Evolutionary conservation across 2,113 vertebrate species (phyloP), one percentile per base, ranked within the genome.

Genomic region (Gymnarchus niloticus): DNA sequence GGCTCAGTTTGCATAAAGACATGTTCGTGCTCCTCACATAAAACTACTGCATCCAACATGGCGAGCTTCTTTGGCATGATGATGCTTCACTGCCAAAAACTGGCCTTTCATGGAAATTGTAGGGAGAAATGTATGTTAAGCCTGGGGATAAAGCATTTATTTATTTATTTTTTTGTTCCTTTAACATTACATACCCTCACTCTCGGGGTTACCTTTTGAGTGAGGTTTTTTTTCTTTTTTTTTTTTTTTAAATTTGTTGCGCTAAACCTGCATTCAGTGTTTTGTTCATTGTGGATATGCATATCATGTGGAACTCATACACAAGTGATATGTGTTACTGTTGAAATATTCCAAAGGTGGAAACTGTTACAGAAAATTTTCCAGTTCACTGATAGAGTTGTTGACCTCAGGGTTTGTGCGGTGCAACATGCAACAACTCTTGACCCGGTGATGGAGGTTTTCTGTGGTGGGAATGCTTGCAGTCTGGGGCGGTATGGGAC

Each of bases 41-140:
- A 52, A 44, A 65, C 83, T 2, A 21, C 83, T 28, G 44, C 89
- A 89, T 88, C 85, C 87, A 84, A 59, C 76, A 52, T 86, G 59
- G 85, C 10, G n/a, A 28, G 4, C 21, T 81, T 81, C 52, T 33
- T 52, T 23, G 19, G n/a, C 49, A 33, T 21, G 25, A 17, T 44
- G 44, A 44, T 81, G 14, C 23, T 52, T 3, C 25, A 19, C 12
- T 28, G 25, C n/a, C 52, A 23, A 52, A 81, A 10, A 81, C 2
- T 28, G 49, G 49, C 46, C 49, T 80, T 80, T 80, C n/a, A n/a
- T 17, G 80, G 48, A 81, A 81, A 52, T 33, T 8, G 2, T 41
- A 37, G 14, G 28, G 48, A 19, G 28, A 19, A 76, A 37, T 61
- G 28, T 65, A 28, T 65, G 19, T 84, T 65, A 17, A 49, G 19